These are phyloP conservation scores for Malurus splendens DNA, from an alignment of 2,797 vertebrate genomes.

Conservation along the genomic window DNA sequence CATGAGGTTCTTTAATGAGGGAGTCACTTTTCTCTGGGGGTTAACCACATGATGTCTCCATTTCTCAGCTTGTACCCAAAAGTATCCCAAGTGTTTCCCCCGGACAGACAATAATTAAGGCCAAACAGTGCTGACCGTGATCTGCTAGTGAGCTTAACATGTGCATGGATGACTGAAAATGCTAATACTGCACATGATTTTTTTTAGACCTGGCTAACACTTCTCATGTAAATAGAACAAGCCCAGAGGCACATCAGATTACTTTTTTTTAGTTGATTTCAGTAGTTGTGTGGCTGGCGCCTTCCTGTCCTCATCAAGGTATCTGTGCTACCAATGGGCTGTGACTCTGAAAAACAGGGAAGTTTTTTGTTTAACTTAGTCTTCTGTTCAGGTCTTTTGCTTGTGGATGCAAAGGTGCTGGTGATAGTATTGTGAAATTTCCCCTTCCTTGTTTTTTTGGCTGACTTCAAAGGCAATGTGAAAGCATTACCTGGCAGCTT, in stretches of 20 bases:
- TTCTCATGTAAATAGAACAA: not conserved
- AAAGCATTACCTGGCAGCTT: not conserved
- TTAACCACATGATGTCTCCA: not conserved
- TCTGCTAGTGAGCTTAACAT: not conserved
- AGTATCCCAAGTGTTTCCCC: not conserved
- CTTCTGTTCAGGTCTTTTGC: not conserved
- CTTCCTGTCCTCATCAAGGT: conserved; percentile 15
- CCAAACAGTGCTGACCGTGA: not conserved
- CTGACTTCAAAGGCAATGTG: not conserved
- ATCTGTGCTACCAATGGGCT: not conserved
- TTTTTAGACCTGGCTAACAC: not conserved
- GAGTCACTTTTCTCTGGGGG: not conserved
- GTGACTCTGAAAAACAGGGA: conserved; percentile 31
- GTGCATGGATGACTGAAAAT: conserved; percentile 64
- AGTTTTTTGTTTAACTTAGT: not conserved
- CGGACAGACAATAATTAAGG: not conserved
- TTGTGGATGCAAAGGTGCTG: not conserved
- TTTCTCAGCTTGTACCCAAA: not conserved
- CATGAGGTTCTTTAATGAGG: not conserved
- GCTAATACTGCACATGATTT: conserved; percentile 28
- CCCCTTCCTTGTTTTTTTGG: not conserved
- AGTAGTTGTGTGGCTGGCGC: not conserved
- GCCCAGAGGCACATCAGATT: not conserved
- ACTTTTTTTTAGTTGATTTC: not conserved
- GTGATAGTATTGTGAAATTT: not conserved